Percentiles rank a stretch among this genome's conserved stretches.
phyloP scores from a whole-genome alignment of 2,888 invertebrate genomes.

The Syrphus vitripennis region DNA sequence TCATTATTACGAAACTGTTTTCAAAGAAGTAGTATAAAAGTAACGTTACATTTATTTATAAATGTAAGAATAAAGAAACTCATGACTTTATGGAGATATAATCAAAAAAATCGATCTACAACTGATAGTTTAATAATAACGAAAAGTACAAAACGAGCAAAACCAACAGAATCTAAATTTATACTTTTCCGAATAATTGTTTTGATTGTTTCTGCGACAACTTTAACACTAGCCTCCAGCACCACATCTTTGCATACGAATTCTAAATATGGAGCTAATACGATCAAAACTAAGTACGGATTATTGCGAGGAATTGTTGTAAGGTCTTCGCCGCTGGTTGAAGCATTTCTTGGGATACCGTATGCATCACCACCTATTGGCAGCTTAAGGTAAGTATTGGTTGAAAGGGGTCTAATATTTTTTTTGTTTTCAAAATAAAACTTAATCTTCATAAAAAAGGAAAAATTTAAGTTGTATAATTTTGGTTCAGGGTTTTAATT shows the following conservation, averaged over 20 bases:
- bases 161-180: conserved; percentile 9
- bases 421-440: too few relatives aligned
- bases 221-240: conserved; percentile 75
- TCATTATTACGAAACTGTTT: conserved; percentile 16
- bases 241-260: conserved; percentile 82
- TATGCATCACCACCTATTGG: conserved; percentile 96
- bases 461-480: too few relatives aligned
- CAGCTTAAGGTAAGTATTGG: conserved; percentile 87
- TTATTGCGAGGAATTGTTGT: conserved; percentile 92
- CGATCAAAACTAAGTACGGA: conserved; percentile 95
- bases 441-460: too few relatives aligned
- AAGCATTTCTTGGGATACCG: conserved; percentile 95
- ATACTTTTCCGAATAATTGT: conserved; percentile 73
- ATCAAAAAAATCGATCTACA: conserved; percentile 11
- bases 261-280: conserved; percentile 89
- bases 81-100: conserved; percentile 1
- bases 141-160: conserved; percentile 10
- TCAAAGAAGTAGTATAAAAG: not conserved
- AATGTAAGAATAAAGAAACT: not conserved
- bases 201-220: conserved; percentile 75
- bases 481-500: too few relatives aligned
- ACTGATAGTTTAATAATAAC: conserved; percentile 8
- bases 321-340: conserved; percentile 89
- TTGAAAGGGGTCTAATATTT: too few relatives aligned
- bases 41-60: not conserved